Evolutionary conservation across 2,113 vertebrate genomes (phyloP), one percentile per base, ranked within the genome.

Genomic region (Clarias macrocephalus): DNA sequence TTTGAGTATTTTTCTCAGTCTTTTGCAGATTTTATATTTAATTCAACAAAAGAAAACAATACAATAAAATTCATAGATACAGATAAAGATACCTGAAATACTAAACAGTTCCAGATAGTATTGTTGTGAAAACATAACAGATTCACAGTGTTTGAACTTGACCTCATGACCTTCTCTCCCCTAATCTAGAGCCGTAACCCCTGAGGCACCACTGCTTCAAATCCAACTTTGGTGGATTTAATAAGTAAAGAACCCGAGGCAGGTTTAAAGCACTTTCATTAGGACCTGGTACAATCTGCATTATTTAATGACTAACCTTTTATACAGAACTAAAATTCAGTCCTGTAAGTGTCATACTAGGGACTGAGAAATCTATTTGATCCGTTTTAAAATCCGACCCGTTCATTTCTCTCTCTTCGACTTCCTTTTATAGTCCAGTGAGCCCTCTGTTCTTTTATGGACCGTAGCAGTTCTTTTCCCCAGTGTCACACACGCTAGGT

Each of bases 401-500:
- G 56, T 79, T 57, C 18, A 79, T 79, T 79, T 79, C 25, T 57
- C 3, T 15, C 75, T 48, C 37, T 13, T 25, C 21, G 2, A 48
- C 37, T 75, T 75, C 37, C 72, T 79, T 56, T 57, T 28, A 30
- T 56, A 28, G 52, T 56, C 25, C 2, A 16, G 5, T 77, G 48
- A 54, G 57, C 3, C 9, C 52, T 48, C 30, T n/a, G 73, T 13
- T 52, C 12, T 52, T 15, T 76, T 79, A 56, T 56, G 25, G 18
- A 76, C 48, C 48, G 3, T n/a, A 28, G 48, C 42, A 54, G 11
- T n/a, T 30, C 23, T 48, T 75, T n/a, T 87, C 7, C 59, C 56
- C 0, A 21, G 16, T 25, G 37, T 77, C 84, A n/a, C 13, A 52
- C 56, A 83, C 91, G 91, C 88, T 91, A 90, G 90, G 88, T 92